phyloP scores from a whole-genome alignment of 53 echinoderm and acorn worm species.

The Paelopatides confundens region DNA sequence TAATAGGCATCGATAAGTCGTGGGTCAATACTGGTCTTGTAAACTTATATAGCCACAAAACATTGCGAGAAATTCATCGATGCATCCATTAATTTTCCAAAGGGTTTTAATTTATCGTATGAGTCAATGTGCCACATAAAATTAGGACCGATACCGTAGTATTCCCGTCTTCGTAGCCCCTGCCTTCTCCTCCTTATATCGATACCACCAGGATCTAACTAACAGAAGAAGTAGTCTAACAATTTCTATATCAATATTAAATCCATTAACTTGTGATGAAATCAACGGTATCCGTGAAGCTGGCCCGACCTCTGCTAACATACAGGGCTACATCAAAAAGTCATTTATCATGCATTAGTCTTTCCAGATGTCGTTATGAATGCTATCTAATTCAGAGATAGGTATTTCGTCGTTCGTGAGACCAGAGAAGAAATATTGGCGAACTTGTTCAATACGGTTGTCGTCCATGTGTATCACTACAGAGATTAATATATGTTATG shows the following conservation, averaged over 20 bases:
- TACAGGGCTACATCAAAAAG: slow-evolving; percentile 11
- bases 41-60: slow-evolving; percentile 54
- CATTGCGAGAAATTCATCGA: slow-evolving; percentile 51
- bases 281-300: slow-evolving; percentile 42
- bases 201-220: slow-evolving; percentile 48
- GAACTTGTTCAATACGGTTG: neutral
- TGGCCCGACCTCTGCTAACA: neutral
- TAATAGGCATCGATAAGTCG: slow-evolving; percentile 59
- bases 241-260: slow-evolving; percentile 14
- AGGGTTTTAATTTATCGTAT: slow-evolving; percentile 61
- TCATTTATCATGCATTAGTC: neutral
- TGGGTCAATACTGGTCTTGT: slow-evolving; percentile 59
- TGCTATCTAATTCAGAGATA: neutral
- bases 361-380: too few species aligned
- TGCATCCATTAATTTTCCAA: slow-evolving; percentile 41
- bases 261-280: slow-evolving; percentile 29
- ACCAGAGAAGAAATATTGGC: slow-evolving; percentile 4
- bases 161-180: slow-evolving; percentile 49
- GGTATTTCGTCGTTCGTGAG: slow-evolving; percentile 12
- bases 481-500: too few species aligned
- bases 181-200: slow-evolving; percentile 18
- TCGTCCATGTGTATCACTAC: too few species aligned
- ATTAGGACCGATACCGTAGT: slow-evolving; percentile 52
- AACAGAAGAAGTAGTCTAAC: neutral
- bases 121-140: slow-evolving; percentile 65